Evolutionary conservation across 2,888 invertebrate species (phyloP).

Genomic region (Drosophila siamana): DNA sequence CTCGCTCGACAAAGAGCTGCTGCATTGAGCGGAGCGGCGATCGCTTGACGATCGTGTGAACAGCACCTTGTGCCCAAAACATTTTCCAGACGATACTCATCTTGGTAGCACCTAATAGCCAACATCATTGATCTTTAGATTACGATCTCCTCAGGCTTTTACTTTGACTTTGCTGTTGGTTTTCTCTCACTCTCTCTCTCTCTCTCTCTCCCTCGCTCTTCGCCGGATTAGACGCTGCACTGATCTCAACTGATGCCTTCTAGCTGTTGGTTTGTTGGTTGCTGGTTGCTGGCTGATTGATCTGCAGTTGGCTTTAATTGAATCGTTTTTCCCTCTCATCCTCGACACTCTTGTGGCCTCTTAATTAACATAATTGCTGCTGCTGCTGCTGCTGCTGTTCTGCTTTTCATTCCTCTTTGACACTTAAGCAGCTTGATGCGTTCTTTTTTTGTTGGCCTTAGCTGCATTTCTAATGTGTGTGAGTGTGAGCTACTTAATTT

Average conservation of each 20-base stretch:
- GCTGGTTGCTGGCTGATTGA: constrained; percentile 68
- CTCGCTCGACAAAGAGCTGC: constrained; percentile 8
- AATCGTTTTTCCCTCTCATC: constrained; percentile 62
- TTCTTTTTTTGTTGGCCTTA: constrained; percentile 5
- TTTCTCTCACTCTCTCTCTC: constrained; percentile 6
- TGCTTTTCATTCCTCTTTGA: constrained; percentile 39
- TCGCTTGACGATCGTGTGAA: constrained; percentile 78
- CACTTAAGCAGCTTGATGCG: constrained; percentile 51
- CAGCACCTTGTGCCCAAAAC: constrained; percentile 66
- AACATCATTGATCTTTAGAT: constrained; percentile 35
- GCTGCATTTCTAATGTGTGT: constrained; percentile 9
- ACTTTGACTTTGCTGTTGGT: constrained; percentile 36
- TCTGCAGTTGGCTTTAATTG: constrained; percentile 77
- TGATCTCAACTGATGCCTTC: constrained; percentile 2
- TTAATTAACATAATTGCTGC: constrained; percentile 81
- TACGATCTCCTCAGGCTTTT: constrained; percentile 59
- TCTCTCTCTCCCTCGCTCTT: background rate
- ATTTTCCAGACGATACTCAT: constrained; percentile 63
- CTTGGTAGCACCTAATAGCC: constrained; percentile 58
- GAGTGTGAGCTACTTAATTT: constrained; percentile 61
- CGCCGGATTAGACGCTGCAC: constrained; percentile 45
- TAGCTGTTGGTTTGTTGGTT: constrained; percentile 62
- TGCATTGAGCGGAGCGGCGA: constrained; percentile 4
- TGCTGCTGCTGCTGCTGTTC: constrained; percentile 49
- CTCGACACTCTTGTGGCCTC: constrained; percentile 18